These are phyloP conservation scores for Lasioglossum villosulum DNA, from an alignment of 2,888 invertebrate genomes.

Conservation along the genomic window DNA sequence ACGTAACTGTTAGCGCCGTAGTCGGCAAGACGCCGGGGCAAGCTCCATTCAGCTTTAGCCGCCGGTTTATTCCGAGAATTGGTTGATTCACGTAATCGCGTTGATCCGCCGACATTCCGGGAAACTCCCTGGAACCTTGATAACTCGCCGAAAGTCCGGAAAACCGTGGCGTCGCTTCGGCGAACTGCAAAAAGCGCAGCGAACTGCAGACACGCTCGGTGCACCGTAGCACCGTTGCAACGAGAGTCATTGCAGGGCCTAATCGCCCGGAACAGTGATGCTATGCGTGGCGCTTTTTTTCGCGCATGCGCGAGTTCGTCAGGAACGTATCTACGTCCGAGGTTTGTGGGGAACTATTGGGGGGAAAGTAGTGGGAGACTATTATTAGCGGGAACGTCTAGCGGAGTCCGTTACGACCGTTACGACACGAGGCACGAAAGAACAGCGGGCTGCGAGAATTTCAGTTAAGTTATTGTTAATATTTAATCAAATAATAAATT, in stretches of 20 bases:
- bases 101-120: slow-evolving; percentile 25
- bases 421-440: too few species aligned
- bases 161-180: neutral
- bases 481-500: too few species aligned
- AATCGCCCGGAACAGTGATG: slow-evolving; percentile 6
- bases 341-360: too few species aligned
- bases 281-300: too few species aligned
- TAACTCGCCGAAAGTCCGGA: slow-evolving; percentile 16
- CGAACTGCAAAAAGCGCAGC: neutral
- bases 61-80: slow-evolving; percentile 28
- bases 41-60: neutral
- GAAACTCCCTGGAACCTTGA: slow-evolving; percentile 11
- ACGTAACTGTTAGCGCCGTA: slow-evolving; percentile 13
- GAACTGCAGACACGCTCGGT: neutral
- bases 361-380: too few species aligned
- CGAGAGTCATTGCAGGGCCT: slow-evolving; percentile 14
- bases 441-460: too few species aligned
- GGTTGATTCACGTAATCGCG: slow-evolving; percentile 35
- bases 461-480: too few species aligned
- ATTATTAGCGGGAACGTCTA: too few species aligned
- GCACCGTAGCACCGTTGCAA: neutral
- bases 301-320: too few species aligned
- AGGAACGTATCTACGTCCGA: too few species aligned
- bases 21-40: slow-evolving; percentile 1
- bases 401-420: too few species aligned